These are phyloP conservation scores for Apostichopus californicus DNA, from an alignment of 35 echinoderm and acorn worm species.

Conservation along the genomic window DNA sequence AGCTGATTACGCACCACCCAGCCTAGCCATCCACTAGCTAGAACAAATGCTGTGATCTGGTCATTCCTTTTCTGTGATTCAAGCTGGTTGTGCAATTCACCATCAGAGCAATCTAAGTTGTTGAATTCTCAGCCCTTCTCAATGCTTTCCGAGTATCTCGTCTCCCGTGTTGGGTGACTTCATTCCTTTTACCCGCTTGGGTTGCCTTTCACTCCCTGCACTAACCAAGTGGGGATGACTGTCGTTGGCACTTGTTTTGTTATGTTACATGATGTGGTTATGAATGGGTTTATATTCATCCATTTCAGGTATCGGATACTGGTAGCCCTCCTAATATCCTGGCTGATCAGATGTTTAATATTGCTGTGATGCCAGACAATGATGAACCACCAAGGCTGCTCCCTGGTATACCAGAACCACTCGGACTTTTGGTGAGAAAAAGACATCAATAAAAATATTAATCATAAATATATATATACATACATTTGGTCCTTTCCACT, in stretches of 20 bases:
- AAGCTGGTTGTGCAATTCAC: too few relatives aligned
- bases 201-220: too few relatives aligned
- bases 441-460: too few relatives aligned
- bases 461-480: too few relatives aligned
- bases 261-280: background rate
- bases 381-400: constrained; percentile 86
- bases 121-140: background rate
- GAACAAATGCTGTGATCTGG: too few relatives aligned
- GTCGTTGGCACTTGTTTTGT: background rate
- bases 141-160: background rate
- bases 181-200: too few relatives aligned
- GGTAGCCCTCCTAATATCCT: constrained; percentile 89
- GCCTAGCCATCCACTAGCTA: too few relatives aligned
- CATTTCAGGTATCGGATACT: constrained; percentile 72
- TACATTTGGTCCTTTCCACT: background rate
- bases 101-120: background rate
- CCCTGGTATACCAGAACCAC: constrained; percentile 73
- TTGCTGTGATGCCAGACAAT: constrained; percentile 79
- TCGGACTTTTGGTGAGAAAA: constrained; percentile 75
- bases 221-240: too few relatives aligned
- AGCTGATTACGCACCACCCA: too few relatives aligned
- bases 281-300: background rate
- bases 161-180: too few relatives aligned
- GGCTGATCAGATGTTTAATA: constrained; percentile 84
- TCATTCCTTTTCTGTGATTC: too few relatives aligned